Evolutionary conservation across 2,888 invertebrate genomes (phyloP).

Genomic region (Plagodis pulveraria): DNA sequence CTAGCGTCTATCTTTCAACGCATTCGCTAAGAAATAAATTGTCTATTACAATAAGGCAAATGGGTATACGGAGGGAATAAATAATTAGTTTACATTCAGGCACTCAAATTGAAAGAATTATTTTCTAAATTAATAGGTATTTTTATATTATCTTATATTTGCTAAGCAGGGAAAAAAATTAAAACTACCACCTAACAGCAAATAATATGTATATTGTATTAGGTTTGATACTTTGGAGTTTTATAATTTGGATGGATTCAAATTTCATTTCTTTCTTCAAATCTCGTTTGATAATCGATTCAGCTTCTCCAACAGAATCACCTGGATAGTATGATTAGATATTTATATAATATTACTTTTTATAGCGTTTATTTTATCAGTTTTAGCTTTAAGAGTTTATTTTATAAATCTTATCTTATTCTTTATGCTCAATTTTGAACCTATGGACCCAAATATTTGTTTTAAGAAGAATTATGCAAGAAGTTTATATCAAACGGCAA

Average conservation of each 20-base stretch:
- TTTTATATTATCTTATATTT: background rate
- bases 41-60: conserved; percentile 83
- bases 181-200: background rate
- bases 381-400: conserved; percentile 36
- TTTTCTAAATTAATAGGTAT: conserved; percentile 30
- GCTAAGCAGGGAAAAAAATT: background rate
- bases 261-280: no score
- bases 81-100: conserved; percentile 72
- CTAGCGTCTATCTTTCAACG: conserved; percentile 59
- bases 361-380: background rate
- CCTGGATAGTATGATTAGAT: no score
- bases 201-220: no score
- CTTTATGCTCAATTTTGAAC: conserved; percentile 70
- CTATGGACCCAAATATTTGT: conserved; percentile 72
- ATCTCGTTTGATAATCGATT: no score
- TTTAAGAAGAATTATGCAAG: background rate
- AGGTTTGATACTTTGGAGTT: no score
- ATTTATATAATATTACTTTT: no score
- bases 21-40: conserved; percentile 56
- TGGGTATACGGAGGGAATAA: conserved; percentile 78
- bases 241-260: no score
- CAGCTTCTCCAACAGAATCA: no score
- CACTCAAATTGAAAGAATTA: conserved; percentile 78
- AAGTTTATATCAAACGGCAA: no score
- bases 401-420: conserved; percentile 62